These are phyloP conservation scores for Cephus sareptanus DNA, from an alignment of 2,888 invertebrate species.

Conservation along the genomic window DNA sequence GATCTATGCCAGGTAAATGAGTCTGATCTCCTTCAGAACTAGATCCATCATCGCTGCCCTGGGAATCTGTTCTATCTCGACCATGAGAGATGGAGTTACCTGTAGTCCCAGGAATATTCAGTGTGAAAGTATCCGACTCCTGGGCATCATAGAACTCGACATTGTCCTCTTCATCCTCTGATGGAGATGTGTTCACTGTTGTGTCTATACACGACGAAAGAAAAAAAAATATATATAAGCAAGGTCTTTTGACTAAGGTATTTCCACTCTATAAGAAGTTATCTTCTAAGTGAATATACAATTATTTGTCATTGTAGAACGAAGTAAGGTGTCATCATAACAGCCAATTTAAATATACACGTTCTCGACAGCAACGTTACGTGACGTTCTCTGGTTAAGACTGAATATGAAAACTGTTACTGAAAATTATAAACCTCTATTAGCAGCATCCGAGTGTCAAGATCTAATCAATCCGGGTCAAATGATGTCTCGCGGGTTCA, in stretches of 20 bases:
- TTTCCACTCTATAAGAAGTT: background rate
- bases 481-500: background rate
- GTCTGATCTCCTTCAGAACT: slow-evolving; percentile 63
- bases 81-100: slow-evolving; percentile 54
- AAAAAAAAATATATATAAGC: background rate
- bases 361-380: background rate
- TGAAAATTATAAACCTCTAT: background rate
- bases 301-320: background rate
- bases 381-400: background rate
- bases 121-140: slow-evolving; percentile 63
- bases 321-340: background rate
- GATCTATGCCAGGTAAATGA: slow-evolving; percentile 47
- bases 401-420: background rate
- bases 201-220: slow-evolving; percentile 42
- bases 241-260: background rate
- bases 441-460: background rate
- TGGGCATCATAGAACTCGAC: slow-evolving; percentile 73
- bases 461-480: background rate
- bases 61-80: slow-evolving; percentile 59
- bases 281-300: background rate
- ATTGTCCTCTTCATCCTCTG: slow-evolving; percentile 72
- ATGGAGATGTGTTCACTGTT: slow-evolving; percentile 64
- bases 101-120: slow-evolving; percentile 51
- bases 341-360: background rate
- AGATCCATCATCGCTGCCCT: slow-evolving; percentile 64